phyloP scores from a whole-genome alignment of 2,888 invertebrate species.

The Cantharis rustica region DNA sequence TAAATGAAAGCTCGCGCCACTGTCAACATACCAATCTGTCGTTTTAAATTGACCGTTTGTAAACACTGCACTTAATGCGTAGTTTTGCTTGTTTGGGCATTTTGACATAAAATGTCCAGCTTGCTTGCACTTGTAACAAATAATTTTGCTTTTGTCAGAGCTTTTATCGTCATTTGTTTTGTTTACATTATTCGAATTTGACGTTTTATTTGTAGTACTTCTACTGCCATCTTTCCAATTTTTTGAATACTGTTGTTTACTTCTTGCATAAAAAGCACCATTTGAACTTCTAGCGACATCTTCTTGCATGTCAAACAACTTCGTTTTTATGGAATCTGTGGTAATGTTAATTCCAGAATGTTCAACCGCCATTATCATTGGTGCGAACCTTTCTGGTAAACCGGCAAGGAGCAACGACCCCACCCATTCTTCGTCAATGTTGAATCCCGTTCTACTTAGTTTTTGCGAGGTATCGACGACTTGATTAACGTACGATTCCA shows the following conservation, averaged over 20 bases:
- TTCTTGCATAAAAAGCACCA: slow-evolving; percentile 5
- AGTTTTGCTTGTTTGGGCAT: not conserved
- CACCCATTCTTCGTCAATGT: slow-evolving; percentile 41
- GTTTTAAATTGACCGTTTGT: slow-evolving; percentile 33
- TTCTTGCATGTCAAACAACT: slow-evolving; percentile 19
- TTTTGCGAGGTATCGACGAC: slow-evolving; percentile 38
- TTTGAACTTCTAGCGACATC: not conserved
- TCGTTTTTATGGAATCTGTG: slow-evolving; percentile 28
- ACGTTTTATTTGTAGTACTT: not conserved
- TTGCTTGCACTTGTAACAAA: slow-evolving; percentile 27
- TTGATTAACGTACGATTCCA: slow-evolving; percentile 41
- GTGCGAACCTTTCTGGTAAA: slow-evolving; percentile 28
- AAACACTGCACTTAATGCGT: slow-evolving; percentile 39
- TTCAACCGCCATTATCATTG: slow-evolving; percentile 34
- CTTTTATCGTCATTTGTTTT: not conserved
- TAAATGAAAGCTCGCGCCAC: slow-evolving; percentile 40
- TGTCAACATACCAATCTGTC: slow-evolving; percentile 41
- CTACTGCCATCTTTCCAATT: not conserved
- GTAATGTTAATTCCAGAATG: slow-evolving; percentile 26
- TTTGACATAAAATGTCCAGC: slow-evolving; percentile 24
- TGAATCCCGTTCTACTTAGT: slow-evolving; percentile 40
- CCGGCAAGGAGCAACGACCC: slow-evolving; percentile 39
- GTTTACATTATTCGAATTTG: not conserved
- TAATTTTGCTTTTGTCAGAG: not conserved
- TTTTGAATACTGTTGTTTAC: not conserved